phyloP scores from a whole-genome alignment of 2,888 invertebrate genomes.

The Drosophila sordidapex region DNA sequence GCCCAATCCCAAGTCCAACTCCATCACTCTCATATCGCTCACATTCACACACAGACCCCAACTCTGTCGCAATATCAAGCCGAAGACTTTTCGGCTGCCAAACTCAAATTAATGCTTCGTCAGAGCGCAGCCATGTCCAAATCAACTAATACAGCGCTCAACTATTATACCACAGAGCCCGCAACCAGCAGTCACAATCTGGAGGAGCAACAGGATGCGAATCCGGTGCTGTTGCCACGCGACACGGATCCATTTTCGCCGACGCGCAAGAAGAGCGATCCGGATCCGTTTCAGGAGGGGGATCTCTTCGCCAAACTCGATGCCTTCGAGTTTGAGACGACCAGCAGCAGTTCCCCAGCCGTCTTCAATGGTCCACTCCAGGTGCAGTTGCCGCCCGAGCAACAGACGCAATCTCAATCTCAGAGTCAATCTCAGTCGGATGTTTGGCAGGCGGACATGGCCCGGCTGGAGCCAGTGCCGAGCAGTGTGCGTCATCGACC shows the following conservation, averaged over 20 bases:
- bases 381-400: slow-evolving; percentile 89
- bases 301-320: slow-evolving; percentile 84
- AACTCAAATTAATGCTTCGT: slow-evolving; percentile 68
- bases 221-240: slow-evolving; percentile 84
- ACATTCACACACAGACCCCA: slow-evolving; percentile 24
- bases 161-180: slow-evolving; percentile 80
- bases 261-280: slow-evolving; percentile 86
- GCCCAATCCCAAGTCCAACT: slow-evolving; percentile 2
- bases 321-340: slow-evolving; percentile 84
- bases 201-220: slow-evolving; percentile 59
- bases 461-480: slow-evolving; percentile 65
- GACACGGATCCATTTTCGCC: slow-evolving; percentile 85
- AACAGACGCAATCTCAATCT: slow-evolving; percentile 63
- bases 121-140: slow-evolving; percentile 48
- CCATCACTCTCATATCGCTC: slow-evolving; percentile 23
- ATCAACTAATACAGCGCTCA: slow-evolving; percentile 74
- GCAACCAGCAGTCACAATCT: slow-evolving; percentile 28
- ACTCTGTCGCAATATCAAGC: slow-evolving; percentile 29
- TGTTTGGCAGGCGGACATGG: slow-evolving; percentile 65
- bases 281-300: slow-evolving; percentile 90
- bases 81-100: slow-evolving; percentile 67
- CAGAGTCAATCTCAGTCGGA: slow-evolving; percentile 24
- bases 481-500: slow-evolving; percentile 77
- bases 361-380: slow-evolving; percentile 89
- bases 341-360: slow-evolving; percentile 66